Evolutionary conservation across 2,113 vertebrate species (phyloP).

Genomic region (Poicephalus meyeri): DNA sequence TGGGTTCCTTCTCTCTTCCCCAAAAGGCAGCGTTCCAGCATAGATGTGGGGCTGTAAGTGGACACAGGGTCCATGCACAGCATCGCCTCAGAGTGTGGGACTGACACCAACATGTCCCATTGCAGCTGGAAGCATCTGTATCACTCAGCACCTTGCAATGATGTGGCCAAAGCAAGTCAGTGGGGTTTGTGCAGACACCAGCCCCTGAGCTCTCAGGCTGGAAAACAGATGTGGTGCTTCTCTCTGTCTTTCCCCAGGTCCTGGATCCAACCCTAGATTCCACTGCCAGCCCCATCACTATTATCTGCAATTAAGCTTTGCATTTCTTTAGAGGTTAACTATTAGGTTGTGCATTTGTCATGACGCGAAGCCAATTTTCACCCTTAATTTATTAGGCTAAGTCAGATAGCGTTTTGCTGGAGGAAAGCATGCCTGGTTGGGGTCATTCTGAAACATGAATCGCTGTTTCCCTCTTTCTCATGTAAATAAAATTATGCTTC

Average conservation of each 20-base stretch:
- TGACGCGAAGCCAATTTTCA: background rate
- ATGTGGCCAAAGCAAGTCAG: fast-evolving
- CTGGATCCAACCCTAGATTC: background rate
- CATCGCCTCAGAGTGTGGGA: fast-evolving
- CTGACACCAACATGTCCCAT: background rate
- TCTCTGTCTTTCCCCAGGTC: background rate
- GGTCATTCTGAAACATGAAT: background rate
- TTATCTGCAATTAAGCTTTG: background rate
- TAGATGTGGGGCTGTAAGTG: background rate
- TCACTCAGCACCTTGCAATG: background rate
- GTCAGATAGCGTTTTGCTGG: background rate
- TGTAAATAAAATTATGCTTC: slow-evolving; percentile 20
- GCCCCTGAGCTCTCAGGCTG: background rate
- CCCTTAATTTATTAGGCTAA: background rate
- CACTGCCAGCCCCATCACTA: background rate
- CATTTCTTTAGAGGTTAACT: background rate
- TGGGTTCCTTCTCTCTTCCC: background rate
- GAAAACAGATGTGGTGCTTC: background rate
- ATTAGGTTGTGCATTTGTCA: background rate
- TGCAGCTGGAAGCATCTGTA: background rate
- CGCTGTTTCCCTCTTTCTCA: background rate
- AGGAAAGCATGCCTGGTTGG: background rate
- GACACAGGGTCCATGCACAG: background rate
- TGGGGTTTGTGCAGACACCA: background rate
- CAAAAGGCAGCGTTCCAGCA: background rate